Evolutionary conservation across 2,797 vertebrate species (phyloP).

Genomic region (Tapirus indicus): DNA sequence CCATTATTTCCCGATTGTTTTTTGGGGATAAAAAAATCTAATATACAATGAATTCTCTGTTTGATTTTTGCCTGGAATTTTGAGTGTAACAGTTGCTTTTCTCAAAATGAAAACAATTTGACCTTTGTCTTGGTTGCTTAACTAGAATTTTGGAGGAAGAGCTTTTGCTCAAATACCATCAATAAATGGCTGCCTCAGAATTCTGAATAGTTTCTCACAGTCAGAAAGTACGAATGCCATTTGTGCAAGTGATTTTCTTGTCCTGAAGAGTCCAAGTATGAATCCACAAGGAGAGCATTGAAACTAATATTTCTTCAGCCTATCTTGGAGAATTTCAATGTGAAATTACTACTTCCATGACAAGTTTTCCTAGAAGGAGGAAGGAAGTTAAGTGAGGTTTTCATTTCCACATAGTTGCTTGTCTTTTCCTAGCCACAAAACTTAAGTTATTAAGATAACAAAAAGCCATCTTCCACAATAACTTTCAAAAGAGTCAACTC

Average conservation of each 20-base stretch:
- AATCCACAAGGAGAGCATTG: slow-evolving; percentile 24
- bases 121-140: slow-evolving; percentile 54
- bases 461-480: background rate
- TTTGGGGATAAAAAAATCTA: background rate
- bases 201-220: slow-evolving; percentile 67
- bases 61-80: slow-evolving; percentile 59
- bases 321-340: background rate
- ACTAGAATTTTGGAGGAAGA: slow-evolving; percentile 13
- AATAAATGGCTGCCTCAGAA: slow-evolving; percentile 39
- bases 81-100: slow-evolving; percentile 48
- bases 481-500: slow-evolving; percentile 42
- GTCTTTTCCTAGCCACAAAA: background rate
- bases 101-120: slow-evolving; percentile 76
- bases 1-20: slow-evolving; percentile 13
- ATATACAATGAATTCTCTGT: slow-evolving; percentile 36
- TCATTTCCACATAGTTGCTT: slow-evolving; percentile 27
- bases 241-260: slow-evolving; percentile 48
- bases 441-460: background rate
- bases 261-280: background rate
- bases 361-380: slow-evolving; percentile 27
- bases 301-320: slow-evolving; percentile 2
- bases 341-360: slow-evolving; percentile 62
- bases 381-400: slow-evolving; percentile 40
- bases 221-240: slow-evolving; percentile 55
- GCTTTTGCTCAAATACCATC: slow-evolving; percentile 46